phyloP scores from a whole-genome alignment of 2,113 vertebrate genomes.

The Charadrius vociferus region DNA sequence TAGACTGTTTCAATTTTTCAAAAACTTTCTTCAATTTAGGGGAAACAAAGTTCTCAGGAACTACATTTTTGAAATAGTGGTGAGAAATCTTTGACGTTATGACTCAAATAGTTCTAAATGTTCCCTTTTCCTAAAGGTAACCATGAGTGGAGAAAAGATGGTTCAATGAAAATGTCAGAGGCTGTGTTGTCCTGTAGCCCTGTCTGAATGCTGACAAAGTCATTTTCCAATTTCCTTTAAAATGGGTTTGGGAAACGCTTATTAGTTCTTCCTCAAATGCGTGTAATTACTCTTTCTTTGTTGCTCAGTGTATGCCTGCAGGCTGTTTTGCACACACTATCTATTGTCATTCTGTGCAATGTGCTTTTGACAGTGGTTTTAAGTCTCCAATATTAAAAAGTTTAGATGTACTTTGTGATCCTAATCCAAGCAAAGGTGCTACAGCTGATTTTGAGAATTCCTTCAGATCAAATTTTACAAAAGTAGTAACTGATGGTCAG shows the following conservation, averaged over 20 bases:
- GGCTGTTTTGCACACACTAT: not conserved
- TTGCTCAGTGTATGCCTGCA: not conserved
- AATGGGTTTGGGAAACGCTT: not conserved
- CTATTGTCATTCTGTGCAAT: not conserved
- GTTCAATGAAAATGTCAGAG: conserved; percentile 2
- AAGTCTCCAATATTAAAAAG: not conserved
- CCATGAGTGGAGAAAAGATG: not conserved
- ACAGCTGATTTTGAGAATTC: not conserved
- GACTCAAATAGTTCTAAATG: not conserved
- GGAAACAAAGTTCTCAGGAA: not conserved
- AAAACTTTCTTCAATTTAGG: not conserved
- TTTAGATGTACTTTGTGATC: not conserved
- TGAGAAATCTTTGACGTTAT: not conserved
- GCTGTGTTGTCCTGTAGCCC: not conserved
- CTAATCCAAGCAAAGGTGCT: not conserved
- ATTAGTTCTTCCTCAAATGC: conserved; percentile 46
- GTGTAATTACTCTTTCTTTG: conserved; percentile 41
- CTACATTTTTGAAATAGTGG: not conserved
- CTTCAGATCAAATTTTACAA: not conserved
- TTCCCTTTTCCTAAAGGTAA: not conserved
- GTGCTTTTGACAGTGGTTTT: not conserved
- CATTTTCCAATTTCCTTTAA: conserved; percentile 14
- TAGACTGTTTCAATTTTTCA: not conserved
- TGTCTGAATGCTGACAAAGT: conserved; percentile 1
- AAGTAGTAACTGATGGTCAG: not conserved